phyloP scores from a whole-genome alignment of 2,888 invertebrate species.

The Morpho deidamia region DNA sequence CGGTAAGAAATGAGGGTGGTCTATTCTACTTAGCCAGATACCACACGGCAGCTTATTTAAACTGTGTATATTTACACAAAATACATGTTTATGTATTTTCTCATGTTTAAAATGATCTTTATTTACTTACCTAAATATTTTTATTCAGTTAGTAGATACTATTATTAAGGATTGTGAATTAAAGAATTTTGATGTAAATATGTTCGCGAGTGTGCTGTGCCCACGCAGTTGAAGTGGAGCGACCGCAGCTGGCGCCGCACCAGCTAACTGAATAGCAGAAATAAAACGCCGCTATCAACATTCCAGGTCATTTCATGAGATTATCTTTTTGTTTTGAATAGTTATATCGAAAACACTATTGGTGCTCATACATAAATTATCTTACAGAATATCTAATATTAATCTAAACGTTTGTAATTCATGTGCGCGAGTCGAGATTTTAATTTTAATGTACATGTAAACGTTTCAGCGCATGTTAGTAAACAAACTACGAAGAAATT shows the following conservation, averaged over 20 bases:
- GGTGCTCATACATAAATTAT: not conserved
- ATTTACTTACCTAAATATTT: not conserved
- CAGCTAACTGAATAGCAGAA: constrained; percentile 68
- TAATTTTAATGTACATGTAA: too few relatives aligned
- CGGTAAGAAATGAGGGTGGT: too few relatives aligned
- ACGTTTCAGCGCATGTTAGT: not conserved
- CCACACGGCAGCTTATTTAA: too few relatives aligned
- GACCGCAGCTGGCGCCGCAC: constrained; percentile 63
- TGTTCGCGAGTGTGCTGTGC: constrained; percentile 48
- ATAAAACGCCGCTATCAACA: constrained; percentile 73
- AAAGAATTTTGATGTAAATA: constrained; percentile 27
- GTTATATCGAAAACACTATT: constrained; percentile 12
- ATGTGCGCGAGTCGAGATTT: too few relatives aligned
- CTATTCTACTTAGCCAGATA: too few relatives aligned
- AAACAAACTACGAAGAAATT: too few relatives aligned
- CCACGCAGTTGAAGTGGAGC: constrained; percentile 52
- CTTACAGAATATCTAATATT: not conserved
- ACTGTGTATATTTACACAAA: too few relatives aligned
- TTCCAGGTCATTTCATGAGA: constrained; percentile 72
- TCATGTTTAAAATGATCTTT: too few relatives aligned
- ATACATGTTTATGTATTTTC: too few relatives aligned
- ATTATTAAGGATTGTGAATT: constrained; percentile 10
- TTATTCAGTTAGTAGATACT: not conserved
- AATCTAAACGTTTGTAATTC: too few relatives aligned
- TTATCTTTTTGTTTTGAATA: constrained; percentile 56